Percentiles rank a stretch among this genome's conserved stretches.
These are phyloP conservation scores for Parauchenoglanis ngamensis DNA, from an alignment of 2,797 vertebrate species.

Conservation along the genomic window DNA sequence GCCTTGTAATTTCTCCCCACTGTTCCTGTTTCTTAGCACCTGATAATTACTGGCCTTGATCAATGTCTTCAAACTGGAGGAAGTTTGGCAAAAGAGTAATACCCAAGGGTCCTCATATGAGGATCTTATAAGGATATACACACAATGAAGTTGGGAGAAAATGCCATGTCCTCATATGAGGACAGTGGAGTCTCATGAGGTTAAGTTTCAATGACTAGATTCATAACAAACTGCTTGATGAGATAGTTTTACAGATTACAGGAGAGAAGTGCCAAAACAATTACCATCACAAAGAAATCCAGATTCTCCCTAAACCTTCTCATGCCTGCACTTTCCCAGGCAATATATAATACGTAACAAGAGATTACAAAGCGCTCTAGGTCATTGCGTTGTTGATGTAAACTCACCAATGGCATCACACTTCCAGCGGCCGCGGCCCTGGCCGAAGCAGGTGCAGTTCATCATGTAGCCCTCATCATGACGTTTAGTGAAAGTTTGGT, in stretches of 20 bases:
- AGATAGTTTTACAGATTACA: neutral
- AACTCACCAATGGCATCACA: slow-evolving; percentile 92
- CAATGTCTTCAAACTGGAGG: too few relatives aligned
- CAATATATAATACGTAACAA: neutral
- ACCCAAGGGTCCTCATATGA: too few relatives aligned
- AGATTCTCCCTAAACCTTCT: neutral
- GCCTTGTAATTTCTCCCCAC: too few relatives aligned
- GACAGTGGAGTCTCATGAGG: too few relatives aligned
- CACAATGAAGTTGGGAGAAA: too few relatives aligned
- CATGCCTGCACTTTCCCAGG: neutral
- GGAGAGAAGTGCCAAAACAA: neutral
- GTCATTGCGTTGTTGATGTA: neutral
- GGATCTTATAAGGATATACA: too few relatives aligned
- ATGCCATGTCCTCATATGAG: too few relatives aligned
- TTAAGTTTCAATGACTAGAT: neutral
- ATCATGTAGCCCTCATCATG: slow-evolving; percentile 94
- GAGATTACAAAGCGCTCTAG: neutral
- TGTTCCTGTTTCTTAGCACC: too few relatives aligned
- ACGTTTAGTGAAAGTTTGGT: slow-evolving; percentile 92
- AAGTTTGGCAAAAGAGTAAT: too few relatives aligned
- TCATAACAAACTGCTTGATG: neutral
- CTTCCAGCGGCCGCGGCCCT: slow-evolving; percentile 95
- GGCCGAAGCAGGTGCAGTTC: slow-evolving; percentile 97
- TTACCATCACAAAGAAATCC: neutral
- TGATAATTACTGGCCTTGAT: too few relatives aligned